A percentile compares a stretch with the other conserved stretches of the same genome.
phyloP scores from a whole-genome alignment of 2,888 invertebrate species.

The Neria commutata region DNA sequence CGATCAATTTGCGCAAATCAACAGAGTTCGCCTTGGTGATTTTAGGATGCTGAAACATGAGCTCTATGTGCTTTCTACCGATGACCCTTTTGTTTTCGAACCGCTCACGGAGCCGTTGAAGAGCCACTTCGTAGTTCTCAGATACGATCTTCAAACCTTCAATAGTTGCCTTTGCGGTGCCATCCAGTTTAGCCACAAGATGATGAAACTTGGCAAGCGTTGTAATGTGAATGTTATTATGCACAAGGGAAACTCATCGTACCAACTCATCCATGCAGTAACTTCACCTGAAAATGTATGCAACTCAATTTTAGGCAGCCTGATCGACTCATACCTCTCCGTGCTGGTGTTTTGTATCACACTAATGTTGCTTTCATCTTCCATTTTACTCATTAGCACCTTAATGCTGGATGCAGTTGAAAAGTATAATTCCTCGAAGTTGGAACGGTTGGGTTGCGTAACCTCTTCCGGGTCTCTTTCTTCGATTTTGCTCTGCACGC shows the following conservation, averaged over 20 bases:
- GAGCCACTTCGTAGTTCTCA: conserved; percentile 23
- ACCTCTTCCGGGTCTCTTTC: conserved; percentile 26
- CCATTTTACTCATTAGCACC: conserved; percentile 13
- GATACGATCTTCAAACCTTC: conserved; percentile 21
- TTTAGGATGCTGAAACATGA: conserved; percentile 21
- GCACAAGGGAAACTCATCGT: conserved; percentile 22
- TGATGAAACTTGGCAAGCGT: conserved; percentile 23
- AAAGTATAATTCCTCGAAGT: conserved; percentile 20
- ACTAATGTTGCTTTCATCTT: neutral
- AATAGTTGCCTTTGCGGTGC: conserved; percentile 17
- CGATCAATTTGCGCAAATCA: conserved; percentile 24
- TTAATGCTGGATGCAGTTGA: conserved; percentile 19
- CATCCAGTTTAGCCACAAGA: conserved; percentile 17
- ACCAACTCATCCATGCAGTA: conserved; percentile 27
- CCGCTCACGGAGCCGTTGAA: conserved; percentile 22
- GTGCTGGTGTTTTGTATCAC: neutral
- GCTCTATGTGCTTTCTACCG: conserved; percentile 22
- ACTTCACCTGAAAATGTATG: conserved; percentile 26
- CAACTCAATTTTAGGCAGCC: conserved; percentile 24
- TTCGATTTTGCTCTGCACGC: conserved; percentile 20
- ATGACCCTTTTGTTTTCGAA: conserved; percentile 26
- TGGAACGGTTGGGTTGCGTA: conserved; percentile 16
- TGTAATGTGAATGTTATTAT: conserved; percentile 19
- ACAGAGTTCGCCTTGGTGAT: conserved; percentile 18
- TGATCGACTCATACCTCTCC: conserved; percentile 26